Percentiles rank a stretch among this genome's conserved stretches.
Evolutionary conservation across 2,113 vertebrate genomes (phyloP).

Genomic region (Ictalurus punctatus): DNA sequence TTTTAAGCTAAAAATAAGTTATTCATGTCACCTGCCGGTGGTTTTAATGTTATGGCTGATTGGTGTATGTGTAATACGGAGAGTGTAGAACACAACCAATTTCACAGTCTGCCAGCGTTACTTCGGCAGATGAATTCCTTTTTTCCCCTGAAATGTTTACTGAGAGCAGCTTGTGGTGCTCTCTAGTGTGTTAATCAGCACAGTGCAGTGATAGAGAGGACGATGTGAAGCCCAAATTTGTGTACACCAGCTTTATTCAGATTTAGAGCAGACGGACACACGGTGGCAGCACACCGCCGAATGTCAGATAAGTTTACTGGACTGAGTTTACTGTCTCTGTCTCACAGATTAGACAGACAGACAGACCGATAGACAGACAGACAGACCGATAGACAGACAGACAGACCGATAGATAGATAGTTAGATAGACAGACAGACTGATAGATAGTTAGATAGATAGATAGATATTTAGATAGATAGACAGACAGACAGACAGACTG

Average conservation of each 20-base stretch:
- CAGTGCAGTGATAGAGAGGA: background rate
- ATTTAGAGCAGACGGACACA: background rate
- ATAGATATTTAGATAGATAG: background rate
- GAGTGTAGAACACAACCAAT: background rate
- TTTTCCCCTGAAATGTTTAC: background rate
- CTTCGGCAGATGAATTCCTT: background rate
- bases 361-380: background rate
- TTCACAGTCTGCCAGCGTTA: background rate
- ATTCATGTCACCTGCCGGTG: too few species aligned
- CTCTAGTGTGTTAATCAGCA: background rate
- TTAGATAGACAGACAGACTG: background rate
- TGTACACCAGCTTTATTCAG: background rate
- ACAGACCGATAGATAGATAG: background rate
- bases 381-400: background rate
- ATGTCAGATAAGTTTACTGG: background rate
- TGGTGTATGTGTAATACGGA: background rate
- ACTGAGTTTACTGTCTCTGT: background rate
- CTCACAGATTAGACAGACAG: background rate
- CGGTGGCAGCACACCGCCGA: constrained; percentile 17
- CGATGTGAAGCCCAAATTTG: background rate
- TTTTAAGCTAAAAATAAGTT: too few species aligned
- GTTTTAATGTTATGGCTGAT: too few species aligned
- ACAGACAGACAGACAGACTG: too few species aligned
- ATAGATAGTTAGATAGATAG: too few species aligned
- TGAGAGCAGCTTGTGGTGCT: background rate